Conservation (phyloP, 2,888 invertebrate genomes). For the Harpagoxenus sublaevis region DNA sequence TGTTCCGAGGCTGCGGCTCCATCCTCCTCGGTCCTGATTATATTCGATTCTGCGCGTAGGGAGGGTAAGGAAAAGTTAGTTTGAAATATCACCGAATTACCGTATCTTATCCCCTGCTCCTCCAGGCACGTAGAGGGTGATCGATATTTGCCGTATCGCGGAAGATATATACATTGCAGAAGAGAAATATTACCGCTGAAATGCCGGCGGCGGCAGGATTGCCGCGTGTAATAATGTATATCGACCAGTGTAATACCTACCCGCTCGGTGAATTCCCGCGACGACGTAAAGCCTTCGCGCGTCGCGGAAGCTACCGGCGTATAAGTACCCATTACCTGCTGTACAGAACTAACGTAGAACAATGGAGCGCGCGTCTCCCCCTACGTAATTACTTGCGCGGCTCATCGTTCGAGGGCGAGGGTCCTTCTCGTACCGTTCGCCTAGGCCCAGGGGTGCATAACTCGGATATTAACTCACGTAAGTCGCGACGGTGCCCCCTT, state of each 20-base stretch:
- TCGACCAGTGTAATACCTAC: constrained; percentile 1
- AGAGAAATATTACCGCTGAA: constrained; percentile 6
- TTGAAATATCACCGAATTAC: background rate
- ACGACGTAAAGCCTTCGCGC: constrained; percentile 36
- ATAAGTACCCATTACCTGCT: constrained; percentile 74
- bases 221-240: constrained; percentile 38
- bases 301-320: constrained; percentile 55
- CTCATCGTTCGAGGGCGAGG: constrained; percentile 74
- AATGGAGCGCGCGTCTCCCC: constrained; percentile 78
- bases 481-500: background rate
- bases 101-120: background rate
- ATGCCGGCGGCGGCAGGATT: background rate
- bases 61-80: background rate
- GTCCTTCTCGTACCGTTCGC: constrained; percentile 67
- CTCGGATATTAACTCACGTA: constrained; percentile 20
- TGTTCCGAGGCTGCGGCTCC: background rate
- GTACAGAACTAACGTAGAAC: constrained; percentile 75
- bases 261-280: constrained; percentile 29
- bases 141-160: constrained; percentile 12
- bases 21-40: background rate
- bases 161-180: background rate
- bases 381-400: constrained; percentile 79
- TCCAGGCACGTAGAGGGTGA: background rate
- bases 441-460: constrained; percentile 51
- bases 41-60: background rate